Evolutionary conservation across 2,113 vertebrate genomes (phyloP).

Genomic region (Oostethus manadensis): DNA sequence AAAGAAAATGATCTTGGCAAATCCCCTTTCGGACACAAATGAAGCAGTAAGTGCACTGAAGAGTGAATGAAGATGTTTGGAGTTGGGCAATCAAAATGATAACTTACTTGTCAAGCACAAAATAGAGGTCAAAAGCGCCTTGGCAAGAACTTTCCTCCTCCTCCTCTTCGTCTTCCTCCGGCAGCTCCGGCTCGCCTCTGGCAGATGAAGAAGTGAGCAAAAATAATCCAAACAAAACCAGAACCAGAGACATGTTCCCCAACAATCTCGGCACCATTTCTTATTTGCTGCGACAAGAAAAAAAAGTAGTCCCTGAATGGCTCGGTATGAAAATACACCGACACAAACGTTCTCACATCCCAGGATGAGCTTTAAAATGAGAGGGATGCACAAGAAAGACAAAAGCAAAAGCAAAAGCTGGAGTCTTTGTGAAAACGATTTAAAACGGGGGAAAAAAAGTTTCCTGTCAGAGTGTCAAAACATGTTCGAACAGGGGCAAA

Average conservation of each 20-base stretch:
- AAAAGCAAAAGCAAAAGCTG: conserved; percentile 38
- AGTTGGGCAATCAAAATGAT: neutral
- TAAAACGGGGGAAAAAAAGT: conserved; percentile 7
- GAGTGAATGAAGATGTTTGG: neutral
- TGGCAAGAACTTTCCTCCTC: conserved; percentile 79
- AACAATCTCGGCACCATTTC: conserved; percentile 62
- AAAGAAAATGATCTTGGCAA: neutral
- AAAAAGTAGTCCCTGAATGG: conserved; percentile 6
- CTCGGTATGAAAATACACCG: neutral
- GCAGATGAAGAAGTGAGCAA: conserved; percentile 43
- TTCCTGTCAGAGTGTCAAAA: conserved; percentile 34
- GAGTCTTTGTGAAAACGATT: conserved; percentile 4
- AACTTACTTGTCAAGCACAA: conserved; percentile 91
- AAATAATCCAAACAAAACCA: conserved; percentile 66
- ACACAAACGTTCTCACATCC: conserved; percentile 47
- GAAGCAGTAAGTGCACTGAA: neutral
- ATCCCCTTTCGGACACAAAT: neutral
- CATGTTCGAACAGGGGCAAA: neutral
- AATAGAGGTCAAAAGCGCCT: conserved; percentile 88
- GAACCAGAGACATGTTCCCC: conserved; percentile 37
- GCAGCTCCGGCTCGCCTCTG: conserved; percentile 53
- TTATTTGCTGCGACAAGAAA: conserved; percentile 1
- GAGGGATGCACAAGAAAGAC: conserved; percentile 31
- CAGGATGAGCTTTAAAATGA: conserved; percentile 7
- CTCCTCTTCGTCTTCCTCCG: conserved; percentile 64